Evolutionary conservation across 2,888 invertebrate genomes (phyloP), one percentile per base, ranked within the genome.

Genomic region (Stenodema calcarata): DNA sequence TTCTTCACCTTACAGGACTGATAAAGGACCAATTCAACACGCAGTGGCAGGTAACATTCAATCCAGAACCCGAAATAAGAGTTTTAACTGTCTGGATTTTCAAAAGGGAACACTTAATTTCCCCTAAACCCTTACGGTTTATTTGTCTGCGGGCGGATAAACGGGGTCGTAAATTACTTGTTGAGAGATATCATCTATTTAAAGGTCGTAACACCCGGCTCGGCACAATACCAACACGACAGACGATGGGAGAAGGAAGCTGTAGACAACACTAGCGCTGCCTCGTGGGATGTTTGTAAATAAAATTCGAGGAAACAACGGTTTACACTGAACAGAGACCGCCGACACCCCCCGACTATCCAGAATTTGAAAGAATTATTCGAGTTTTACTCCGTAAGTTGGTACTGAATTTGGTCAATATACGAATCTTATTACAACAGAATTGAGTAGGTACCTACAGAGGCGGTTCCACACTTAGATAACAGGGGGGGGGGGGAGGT

Each of bases 121-220:
- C 62, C 23, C 62, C 23, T 62, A 47, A 47, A 16, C 14, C 69
- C 9, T 69, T 1, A 28, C n/a, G n/a, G 73, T 73, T 73, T 73
- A 73, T 82, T 82, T 82, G 42, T 42, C 70, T 82, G 82, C 42
- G 69, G 62, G 80, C 54, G 28, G n/a, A 54, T 54, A 54, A 35
- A 80, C 80, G 80, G 18, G 42, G 23, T 23, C 12, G 27, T 82
- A 82, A 82, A 82, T 82, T 82, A 82, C 82, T 82, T 70, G 62
- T 28, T 35, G 62, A 82, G 70, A 47, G 82, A 62, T 82, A 82
- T 82, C 82, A 69, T 82, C 82, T 62, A 82, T 82, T 82, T 82
- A 82, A 82, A 82, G 82, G 82, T 41, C 82, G 82, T 82, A 82
- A 82, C 82, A 82, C 70, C 82, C 82, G 42, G 82, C 1, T 69